phyloP scores from a whole-genome alignment of 2,888 invertebrate genomes.

The Platycnemis pennipes region DNA sequence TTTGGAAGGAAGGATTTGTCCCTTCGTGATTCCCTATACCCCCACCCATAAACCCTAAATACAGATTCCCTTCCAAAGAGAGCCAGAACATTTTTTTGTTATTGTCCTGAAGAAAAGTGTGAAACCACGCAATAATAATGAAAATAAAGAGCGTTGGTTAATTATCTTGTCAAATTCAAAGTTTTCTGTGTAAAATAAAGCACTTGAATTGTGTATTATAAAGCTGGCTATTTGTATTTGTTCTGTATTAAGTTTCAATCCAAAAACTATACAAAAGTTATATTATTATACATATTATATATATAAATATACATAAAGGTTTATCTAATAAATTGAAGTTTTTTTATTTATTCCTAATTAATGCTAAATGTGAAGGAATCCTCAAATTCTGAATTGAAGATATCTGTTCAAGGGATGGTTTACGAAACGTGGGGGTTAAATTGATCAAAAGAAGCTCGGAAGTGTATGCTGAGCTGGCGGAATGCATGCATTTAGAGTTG shows the following conservation, averaged over 20 bases:
- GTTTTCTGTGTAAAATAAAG: slow-evolving; percentile 60
- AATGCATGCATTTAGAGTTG: no score
- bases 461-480: no score
- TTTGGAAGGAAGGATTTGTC: slow-evolving; percentile 28
- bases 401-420: no score
- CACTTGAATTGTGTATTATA: slow-evolving; percentile 65
- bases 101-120: slow-evolving; percentile 42
- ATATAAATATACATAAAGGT: slow-evolving; percentile 71
- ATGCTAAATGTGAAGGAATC: no score
- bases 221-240: slow-evolving; percentile 72
- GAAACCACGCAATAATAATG: slow-evolving; percentile 46
- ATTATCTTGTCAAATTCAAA: slow-evolving; percentile 47
- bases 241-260: slow-evolving; percentile 74
- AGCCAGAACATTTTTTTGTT: slow-evolving; percentile 59
- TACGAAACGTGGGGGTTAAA: no score
- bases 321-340: slow-evolving; percentile 70
- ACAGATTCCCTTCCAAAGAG: slow-evolving; percentile 47
- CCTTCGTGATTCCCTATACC: slow-evolving; percentile 46
- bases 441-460: no score
- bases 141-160: slow-evolving; percentile 3
- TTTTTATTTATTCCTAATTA: slow-evolving; percentile 66
- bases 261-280: slow-evolving; percentile 73
- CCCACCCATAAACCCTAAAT: background rate
- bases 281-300: slow-evolving; percentile 72
- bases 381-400: no score